Conservation (phyloP, 2,888 invertebrate genomes). For the Clunio marinus region DNA sequence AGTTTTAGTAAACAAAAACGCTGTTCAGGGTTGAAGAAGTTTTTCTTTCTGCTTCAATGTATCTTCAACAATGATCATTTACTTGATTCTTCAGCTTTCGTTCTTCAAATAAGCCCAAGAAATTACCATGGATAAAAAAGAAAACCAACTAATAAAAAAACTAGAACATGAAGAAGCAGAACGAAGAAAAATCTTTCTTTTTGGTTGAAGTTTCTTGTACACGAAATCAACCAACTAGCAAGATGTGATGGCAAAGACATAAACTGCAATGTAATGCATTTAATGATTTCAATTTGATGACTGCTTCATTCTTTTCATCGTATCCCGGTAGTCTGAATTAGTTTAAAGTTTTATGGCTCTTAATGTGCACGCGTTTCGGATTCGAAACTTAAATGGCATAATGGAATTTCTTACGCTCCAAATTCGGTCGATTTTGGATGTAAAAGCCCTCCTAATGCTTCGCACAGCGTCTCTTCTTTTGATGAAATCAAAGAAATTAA, state of each 20-base stretch:
- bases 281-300: background rate
- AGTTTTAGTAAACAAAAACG: background rate
- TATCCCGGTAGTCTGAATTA: too few relatives aligned
- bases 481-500: too few relatives aligned
- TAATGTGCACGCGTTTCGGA: background rate
- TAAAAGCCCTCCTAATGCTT: background rate
- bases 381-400: slow-evolving; percentile 14
- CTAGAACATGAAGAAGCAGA: background rate
- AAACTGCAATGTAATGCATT: slow-evolving; percentile 10
- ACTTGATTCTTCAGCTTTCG: too few relatives aligned
- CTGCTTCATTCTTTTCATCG: background rate
- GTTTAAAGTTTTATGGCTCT: too few relatives aligned
- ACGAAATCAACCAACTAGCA: background rate
- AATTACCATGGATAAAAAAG: too few relatives aligned
- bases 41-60: too few relatives aligned
- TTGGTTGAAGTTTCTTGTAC: background rate
- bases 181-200: background rate
- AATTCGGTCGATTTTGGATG: slow-evolving; percentile 1
- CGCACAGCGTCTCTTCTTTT: background rate
- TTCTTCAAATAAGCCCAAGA: too few relatives aligned
- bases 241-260: too few relatives aligned
- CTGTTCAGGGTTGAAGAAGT: background rate
- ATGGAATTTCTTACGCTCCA: slow-evolving; percentile 33
- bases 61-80: too few relatives aligned
- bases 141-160: too few relatives aligned